Conservation (phyloP, 2,113 vertebrate species). For the Rissa tridactyla region DNA sequence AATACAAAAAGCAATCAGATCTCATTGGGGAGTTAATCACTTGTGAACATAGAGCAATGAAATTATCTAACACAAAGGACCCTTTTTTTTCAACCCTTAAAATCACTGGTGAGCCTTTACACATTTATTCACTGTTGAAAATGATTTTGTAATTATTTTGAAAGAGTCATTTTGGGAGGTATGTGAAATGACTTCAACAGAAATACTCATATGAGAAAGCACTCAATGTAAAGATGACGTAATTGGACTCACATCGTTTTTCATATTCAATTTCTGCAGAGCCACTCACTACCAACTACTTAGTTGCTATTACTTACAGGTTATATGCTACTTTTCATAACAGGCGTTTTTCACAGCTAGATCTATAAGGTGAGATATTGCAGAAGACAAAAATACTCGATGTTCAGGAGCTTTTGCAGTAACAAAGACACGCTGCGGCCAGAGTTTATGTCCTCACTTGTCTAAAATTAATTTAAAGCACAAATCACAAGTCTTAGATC, state of each 20-base stretch:
- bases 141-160: constrained; percentile 64
- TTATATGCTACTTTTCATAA: not conserved
- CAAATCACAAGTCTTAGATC: not conserved
- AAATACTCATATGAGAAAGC: constrained; percentile 30
- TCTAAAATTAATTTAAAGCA: constrained; percentile 15
- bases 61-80: constrained; percentile 56
- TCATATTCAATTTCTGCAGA: not conserved
- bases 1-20: constrained; percentile 62
- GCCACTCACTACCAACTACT: not conserved
- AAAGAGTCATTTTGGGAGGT: constrained; percentile 52
- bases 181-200: constrained; percentile 43
- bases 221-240: constrained; percentile 34
- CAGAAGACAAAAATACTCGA: not conserved
- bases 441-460: not conserved
- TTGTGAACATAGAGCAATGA: constrained; percentile 54
- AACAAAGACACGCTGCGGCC: not conserved
- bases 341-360: not conserved
- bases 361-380: not conserved
- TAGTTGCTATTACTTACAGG: not conserved
- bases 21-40: constrained; percentile 66
- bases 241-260: not conserved
- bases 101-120: constrained; percentile 50
- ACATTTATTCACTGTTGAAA: constrained; percentile 56
- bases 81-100: constrained; percentile 40
- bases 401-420: not conserved